A percentile compares a stretch with the other conserved stretches of the same genome.
Conservation (phyloP, 2,797 vertebrate species). For the Urophycis tenuis region DNA sequence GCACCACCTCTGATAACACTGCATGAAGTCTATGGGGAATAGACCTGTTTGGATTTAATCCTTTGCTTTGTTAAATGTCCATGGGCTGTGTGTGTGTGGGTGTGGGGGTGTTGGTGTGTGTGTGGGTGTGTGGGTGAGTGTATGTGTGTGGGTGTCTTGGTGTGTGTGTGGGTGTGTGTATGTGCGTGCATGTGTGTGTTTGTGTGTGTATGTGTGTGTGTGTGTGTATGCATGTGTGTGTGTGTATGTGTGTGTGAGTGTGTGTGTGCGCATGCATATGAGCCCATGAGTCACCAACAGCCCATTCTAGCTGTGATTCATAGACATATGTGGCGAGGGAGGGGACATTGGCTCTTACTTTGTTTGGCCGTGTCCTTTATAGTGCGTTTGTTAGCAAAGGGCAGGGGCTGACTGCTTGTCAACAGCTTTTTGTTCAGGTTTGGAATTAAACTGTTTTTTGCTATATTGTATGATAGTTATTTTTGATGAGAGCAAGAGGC, state of each 20-base stretch:
- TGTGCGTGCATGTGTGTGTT: too few relatives aligned
- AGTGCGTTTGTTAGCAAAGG: not conserved
- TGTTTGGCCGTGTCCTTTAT: conserved; percentile 1
- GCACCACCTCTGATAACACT: not conserved
- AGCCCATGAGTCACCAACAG: not conserved
- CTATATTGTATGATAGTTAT: not conserved
- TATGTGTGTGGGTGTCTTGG: not conserved
- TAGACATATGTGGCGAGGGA: conserved; percentile 15
- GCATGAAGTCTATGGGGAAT: not conserved
- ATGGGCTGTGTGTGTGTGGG: too few relatives aligned
- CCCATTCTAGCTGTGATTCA: conserved; percentile 4
- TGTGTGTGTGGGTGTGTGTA: not conserved
- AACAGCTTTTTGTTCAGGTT: not conserved
- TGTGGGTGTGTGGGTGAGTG: too few relatives aligned
- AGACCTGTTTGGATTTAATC: conserved; percentile 1
- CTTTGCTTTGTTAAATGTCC: conserved; percentile 8
- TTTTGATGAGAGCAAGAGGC: too few relatives aligned
- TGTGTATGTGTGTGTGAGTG: not conserved
- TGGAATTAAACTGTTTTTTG: not conserved
- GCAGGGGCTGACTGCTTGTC: not conserved
- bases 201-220: too few relatives aligned
- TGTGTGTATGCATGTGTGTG: not conserved
- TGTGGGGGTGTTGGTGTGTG: too few relatives aligned
- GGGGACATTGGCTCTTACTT: conserved; percentile 2
- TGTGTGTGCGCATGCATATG: conserved; percentile 16